Percentiles rank a stretch among this genome's conserved stretches.
phyloP scores from a whole-genome alignment of 2,797 vertebrate genomes.

The Cirrhinus molitorella region DNA sequence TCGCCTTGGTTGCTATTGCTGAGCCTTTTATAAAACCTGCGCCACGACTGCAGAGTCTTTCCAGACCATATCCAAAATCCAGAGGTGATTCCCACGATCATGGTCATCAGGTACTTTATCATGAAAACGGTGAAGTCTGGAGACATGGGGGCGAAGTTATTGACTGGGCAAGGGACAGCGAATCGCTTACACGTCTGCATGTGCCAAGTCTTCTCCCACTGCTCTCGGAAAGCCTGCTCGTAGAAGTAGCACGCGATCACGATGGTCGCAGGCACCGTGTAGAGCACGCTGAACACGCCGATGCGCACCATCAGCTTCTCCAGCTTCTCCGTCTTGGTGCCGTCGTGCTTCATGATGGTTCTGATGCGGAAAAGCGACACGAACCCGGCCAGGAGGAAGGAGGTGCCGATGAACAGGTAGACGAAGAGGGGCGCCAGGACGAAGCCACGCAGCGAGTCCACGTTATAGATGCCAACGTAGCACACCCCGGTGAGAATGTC shows the following conservation, averaged over 20 bases:
- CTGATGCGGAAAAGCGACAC: slow-evolving; percentile 97
- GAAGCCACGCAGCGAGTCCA: slow-evolving; percentile 93
- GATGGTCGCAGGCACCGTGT: slow-evolving; percentile 97
- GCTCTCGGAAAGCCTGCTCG: slow-evolving; percentile 96
- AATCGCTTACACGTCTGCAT: slow-evolving; percentile 95
- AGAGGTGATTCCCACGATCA: slow-evolving; percentile 99
- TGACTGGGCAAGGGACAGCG: slow-evolving; percentile 88
- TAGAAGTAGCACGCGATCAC: slow-evolving; percentile 98
- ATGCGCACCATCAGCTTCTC: slow-evolving; percentile 99
- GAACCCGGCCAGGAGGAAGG: slow-evolving; percentile 98
- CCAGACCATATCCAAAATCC: slow-evolving; percentile 99
- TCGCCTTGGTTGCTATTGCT: slow-evolving; percentile 95
- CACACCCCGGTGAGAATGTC: slow-evolving; percentile 96
- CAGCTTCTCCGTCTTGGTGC: slow-evolving; percentile 97
- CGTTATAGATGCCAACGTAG: slow-evolving; percentile 94
- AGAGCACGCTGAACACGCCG: slow-evolving; percentile 96
- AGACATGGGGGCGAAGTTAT: slow-evolving; percentile 92
- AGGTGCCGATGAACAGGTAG: slow-evolving; percentile 97
- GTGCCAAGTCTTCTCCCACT: slow-evolving; percentile 97
- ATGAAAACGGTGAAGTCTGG: slow-evolving; percentile 98
- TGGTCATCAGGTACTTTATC: slow-evolving; percentile 99
- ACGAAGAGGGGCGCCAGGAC: slow-evolving; percentile 95
- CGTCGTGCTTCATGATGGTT: slow-evolving; percentile 99
- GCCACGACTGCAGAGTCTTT: slow-evolving; percentile 98
- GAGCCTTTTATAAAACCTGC: slow-evolving; percentile 94